Conservation (phyloP, 2,888 invertebrate genomes). For the Caenorhabditis sp. region DNA sequence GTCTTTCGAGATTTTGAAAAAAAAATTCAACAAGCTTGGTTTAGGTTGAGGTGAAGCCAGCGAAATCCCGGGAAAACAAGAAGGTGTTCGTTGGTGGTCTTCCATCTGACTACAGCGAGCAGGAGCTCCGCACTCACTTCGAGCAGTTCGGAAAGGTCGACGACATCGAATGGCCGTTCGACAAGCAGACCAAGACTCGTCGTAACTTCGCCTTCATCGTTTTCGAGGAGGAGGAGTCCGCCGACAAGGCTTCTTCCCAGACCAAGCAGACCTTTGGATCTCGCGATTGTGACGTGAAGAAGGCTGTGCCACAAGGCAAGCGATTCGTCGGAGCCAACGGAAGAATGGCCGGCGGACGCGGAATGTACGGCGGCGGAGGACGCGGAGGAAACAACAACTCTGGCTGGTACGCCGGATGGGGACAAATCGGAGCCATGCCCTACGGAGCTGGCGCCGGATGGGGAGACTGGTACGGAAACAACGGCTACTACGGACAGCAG, state of each 20-base stretch:
- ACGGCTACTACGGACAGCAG: slow-evolving; percentile 68
- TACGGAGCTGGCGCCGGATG: slow-evolving; percentile 71
- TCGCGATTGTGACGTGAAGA: slow-evolving; percentile 83
- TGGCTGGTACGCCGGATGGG: slow-evolving; percentile 71
- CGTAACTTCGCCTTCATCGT: slow-evolving; percentile 83
- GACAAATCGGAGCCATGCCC: slow-evolving; percentile 76
- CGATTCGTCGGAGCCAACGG: slow-evolving; percentile 71
- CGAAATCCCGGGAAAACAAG: slow-evolving; percentile 83
- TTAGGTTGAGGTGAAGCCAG: slow-evolving; percentile 82
- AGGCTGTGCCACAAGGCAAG: slow-evolving; percentile 82
- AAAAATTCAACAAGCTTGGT: slow-evolving; percentile 11
- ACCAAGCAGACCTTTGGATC: slow-evolving; percentile 81
- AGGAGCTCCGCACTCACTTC: slow-evolving; percentile 81
- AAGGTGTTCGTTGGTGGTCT: slow-evolving; percentile 83
- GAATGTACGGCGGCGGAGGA: slow-evolving; percentile 69
- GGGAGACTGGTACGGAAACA: slow-evolving; percentile 76
- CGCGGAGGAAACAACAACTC: slow-evolving; percentile 67
- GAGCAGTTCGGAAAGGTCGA: slow-evolving; percentile 83
- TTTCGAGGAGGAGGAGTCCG: slow-evolving; percentile 83
- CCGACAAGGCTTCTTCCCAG: slow-evolving; percentile 80
- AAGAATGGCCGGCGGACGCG: slow-evolving; percentile 59
- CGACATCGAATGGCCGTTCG: slow-evolving; percentile 83
- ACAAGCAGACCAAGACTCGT: slow-evolving; percentile 79
- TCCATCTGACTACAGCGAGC: slow-evolving; percentile 82
- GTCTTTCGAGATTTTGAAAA: slow-evolving; percentile 3